Evolutionary conservation across 2,888 invertebrate genomes (phyloP), one percentile per base, ranked within the genome.

Genomic region (Cabera pusaria): DNA sequence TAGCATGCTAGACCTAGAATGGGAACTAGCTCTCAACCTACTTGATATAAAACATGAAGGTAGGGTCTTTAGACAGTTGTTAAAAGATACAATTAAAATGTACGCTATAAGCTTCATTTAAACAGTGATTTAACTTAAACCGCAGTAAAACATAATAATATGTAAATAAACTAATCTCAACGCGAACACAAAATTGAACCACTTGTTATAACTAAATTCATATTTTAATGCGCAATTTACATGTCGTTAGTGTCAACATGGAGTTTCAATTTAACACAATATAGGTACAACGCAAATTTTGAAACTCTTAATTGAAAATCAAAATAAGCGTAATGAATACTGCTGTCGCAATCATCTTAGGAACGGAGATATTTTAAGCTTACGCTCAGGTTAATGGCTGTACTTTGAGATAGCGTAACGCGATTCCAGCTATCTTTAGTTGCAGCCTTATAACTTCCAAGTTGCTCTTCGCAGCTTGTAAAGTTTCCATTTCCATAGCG

Each of bases 381-480:
- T 14, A 1, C 7, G 6, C n/a, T 26, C 14, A 14, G 3, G 16
- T 26, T 64, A 62, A 59, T 63, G 57, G 58, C 63, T 61, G 16
- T n/a, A 5, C 55, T 59, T 56, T n/a, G 45, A 50, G 52, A 59
- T 52, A 39, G 22, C 37, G 51, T 56, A 56, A 66, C 54, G 38
- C 35, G 47, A 58, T 52, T 49, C 52, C 37, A 37, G 44, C 40
- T 49, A 42, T 49, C 52, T 54, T 55, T 56, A 56, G 56, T 63
- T 53, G 50, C 26, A 19, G 26, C 49, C 35, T 33, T n/a, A n/a
- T n/a, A n/a, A n/a, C n/a, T n/a, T 45, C 43, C 39, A 49, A 46
- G 41, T 47, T 53, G 18, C 28, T 31, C 37, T 32, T 35, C 8
- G 32, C 20, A 29, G 31, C 26, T 11, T 27, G 19, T 8, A 21